These are phyloP conservation scores for Noturus placidus DNA, from an alignment of 2,113 vertebrate genomes.

Conservation along the genomic window DNA sequence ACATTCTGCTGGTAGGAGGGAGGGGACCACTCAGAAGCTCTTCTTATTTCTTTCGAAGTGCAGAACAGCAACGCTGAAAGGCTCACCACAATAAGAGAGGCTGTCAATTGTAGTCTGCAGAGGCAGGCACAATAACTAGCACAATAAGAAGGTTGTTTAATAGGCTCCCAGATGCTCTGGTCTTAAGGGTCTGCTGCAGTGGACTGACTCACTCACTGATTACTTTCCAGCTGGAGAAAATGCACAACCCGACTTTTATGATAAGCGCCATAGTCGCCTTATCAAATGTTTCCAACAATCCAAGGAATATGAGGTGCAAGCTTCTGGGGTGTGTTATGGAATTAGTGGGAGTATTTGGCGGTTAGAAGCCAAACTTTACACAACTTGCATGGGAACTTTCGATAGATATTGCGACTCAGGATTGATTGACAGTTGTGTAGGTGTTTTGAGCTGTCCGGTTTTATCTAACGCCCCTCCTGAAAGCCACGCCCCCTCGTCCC, in stretches of 20 bases:
- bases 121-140: constrained; percentile 34
- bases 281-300: background rate
- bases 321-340: background rate
- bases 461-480: background rate
- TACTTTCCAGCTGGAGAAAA: constrained; percentile 23
- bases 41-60: constrained; percentile 34
- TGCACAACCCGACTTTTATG: background rate
- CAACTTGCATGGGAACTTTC: background rate
- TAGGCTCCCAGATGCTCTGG: constrained; percentile 29
- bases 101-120: constrained; percentile 44
- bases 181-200: constrained; percentile 24
- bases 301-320: background rate
- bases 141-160: constrained; percentile 44
- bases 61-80: constrained; percentile 44
- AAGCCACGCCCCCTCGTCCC: background rate
- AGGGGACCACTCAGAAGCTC: constrained; percentile 11
- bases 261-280: background rate
- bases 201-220: constrained; percentile 40
- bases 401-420: background rate
- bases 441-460: background rate
- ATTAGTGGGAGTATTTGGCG: background rate
- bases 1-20: constrained; percentile 13
- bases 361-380: background rate
- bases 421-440: background rate
- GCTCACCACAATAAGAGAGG: constrained; percentile 42